Evolutionary conservation across 2,888 invertebrate species (phyloP), one percentile per base, ranked within the genome.

Genomic region (Lepidocyrtoides sp.): DNA sequence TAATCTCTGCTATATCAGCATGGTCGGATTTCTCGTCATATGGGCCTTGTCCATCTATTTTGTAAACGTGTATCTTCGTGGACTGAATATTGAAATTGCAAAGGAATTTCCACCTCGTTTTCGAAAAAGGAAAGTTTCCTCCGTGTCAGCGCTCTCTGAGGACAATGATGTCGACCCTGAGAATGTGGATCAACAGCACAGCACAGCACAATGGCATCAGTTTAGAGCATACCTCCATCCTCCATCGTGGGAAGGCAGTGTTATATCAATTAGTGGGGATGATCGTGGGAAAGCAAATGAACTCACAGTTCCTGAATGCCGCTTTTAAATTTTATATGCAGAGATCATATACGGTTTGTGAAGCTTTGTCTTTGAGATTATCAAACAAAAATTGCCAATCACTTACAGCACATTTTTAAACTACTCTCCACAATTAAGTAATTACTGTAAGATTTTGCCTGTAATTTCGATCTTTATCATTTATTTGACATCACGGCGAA

Each of bases 211-310:
- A 17, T 51, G 26, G 29, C 29, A 79, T 0, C 54, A 79, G 29
- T 79, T 79, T 20, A 51, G 54, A 10, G 79, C 54, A 23, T 29
- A 79, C 29, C 0, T 79, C 0, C 79, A 79, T 17, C 51, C 54
- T 1, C 14, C 79, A 17, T 79, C 79, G 0, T 54, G 26, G 54
- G 29, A 72, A 72, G 44, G 79, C 51, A 77, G 77, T 54, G 10
- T 23, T 1, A 3, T 72, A 14, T 72, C 72, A 1, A 44, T 72
- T 7, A 20, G 20, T 20, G 12, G 23, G 1, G 44, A 23, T 41
- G 20, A 72, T 0, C 20, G 44, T 41, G 20, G 14, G 2, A 8
- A 4, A 1, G 72, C 4, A 20, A 72, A 72, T 41, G 17, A 17
- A 0, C 44, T 72, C 23, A 17, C 72, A 26, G 72, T 72, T 10